Evolutionary conservation across 2,113 vertebrate genomes (phyloP).

Genomic region (Mustelus asterias): DNA sequence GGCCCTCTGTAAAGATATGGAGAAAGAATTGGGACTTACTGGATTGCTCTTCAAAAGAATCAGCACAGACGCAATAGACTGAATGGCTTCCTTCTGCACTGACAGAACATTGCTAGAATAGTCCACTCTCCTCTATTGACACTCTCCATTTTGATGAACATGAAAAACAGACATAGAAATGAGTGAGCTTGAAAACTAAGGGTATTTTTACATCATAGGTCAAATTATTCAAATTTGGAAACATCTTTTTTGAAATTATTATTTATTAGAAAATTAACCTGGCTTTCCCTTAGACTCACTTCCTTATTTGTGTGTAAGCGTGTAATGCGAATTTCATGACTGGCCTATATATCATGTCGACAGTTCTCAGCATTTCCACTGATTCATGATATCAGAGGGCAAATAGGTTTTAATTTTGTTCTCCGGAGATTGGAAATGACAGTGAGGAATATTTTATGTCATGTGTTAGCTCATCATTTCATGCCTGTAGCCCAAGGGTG

Average conservation of each 20-base stretch:
- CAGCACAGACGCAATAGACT: not conserved
- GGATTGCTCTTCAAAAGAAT: not conserved
- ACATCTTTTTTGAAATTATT: not conserved
- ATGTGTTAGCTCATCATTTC: slow-evolving; percentile 24
- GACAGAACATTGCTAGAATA: not conserved
- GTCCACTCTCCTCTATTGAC: not conserved
- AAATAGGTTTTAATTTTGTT: slow-evolving; percentile 33
- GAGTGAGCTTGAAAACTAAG: no score
- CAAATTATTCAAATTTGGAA: not conserved
- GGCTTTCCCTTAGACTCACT: not conserved
- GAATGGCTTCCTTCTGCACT: not conserved
- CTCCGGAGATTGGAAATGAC: slow-evolving; percentile 14
- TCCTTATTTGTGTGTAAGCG: not conserved
- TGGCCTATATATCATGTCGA: not conserved
- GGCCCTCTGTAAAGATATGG: not conserved
- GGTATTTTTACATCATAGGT: not conserved
- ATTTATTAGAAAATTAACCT: slow-evolving; percentile 3
- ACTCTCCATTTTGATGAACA: not conserved
- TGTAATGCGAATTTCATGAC: not conserved
- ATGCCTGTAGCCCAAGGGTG: slow-evolving; percentile 19
- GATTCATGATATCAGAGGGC: slow-evolving; percentile 19
- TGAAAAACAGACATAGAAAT: not conserved
- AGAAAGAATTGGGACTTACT: not conserved
- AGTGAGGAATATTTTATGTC: slow-evolving; percentile 37
- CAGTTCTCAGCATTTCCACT: not conserved